Percentiles rank a stretch among this genome's conserved stretches.
Evolutionary conservation across 2,888 invertebrate genomes (phyloP).

Genomic region (Neria commutata): DNA sequence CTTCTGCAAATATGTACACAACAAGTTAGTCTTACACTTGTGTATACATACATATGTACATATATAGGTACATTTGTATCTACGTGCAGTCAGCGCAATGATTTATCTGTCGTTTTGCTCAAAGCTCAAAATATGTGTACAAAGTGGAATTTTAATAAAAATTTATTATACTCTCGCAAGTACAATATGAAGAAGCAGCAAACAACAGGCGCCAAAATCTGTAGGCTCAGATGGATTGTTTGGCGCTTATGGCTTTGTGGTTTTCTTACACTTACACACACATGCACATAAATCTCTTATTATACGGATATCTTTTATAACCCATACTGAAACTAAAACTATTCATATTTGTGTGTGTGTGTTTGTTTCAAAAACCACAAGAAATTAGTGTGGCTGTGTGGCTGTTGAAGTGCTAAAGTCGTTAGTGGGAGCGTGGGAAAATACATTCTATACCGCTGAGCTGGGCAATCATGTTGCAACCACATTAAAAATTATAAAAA

Average conservation of each 20-base stretch:
- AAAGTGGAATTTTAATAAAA: slow-evolving; percentile 40
- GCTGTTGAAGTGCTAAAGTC: neutral
- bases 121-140: slow-evolving; percentile 42
- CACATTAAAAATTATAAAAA: too few relatives aligned
- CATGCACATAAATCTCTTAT: too few relatives aligned
- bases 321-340: neutral
- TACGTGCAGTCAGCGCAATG: slow-evolving; percentile 44
- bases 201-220: neutral
- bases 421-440: neutral
- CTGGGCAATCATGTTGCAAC: too few relatives aligned
- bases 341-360: neutral
- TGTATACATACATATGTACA: neutral
- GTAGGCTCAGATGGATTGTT: too few relatives aligned
- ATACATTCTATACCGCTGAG: too few relatives aligned
- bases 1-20: neutral
- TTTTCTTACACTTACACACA: neutral
- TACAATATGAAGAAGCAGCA: neutral
- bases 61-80: slow-evolving; percentile 15
- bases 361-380: neutral
- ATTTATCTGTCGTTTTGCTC: slow-evolving; percentile 50
- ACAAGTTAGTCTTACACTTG: neutral
- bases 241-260: neutral
- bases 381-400: neutral
- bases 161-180: slow-evolving; percentile 30
- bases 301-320: neutral